phyloP scores from a whole-genome alignment of 53 echinoderm and acorn worm genomes.

The Hippasteria phrygiana region DNA sequence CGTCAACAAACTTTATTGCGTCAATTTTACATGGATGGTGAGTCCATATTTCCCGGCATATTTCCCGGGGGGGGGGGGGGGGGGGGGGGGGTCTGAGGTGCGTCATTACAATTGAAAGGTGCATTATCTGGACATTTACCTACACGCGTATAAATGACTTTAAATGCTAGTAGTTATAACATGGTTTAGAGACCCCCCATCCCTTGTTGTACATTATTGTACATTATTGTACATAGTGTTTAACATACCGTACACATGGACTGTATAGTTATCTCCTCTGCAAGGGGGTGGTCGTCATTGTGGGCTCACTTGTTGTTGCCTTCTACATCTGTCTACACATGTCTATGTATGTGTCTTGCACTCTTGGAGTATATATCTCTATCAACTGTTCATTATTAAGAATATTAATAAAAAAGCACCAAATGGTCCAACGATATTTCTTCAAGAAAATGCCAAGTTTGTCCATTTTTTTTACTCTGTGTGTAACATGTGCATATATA shows the following conservation, averaged over 20 bases:
- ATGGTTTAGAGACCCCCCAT: neutral
- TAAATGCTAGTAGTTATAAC: neutral
- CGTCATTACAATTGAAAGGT: too few species aligned
- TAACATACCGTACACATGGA: slow-evolving; percentile 33
- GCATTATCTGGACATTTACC: neutral
- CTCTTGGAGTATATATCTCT: slow-evolving; percentile 64
- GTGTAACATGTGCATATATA: neutral
- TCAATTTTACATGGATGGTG: too few species aligned
- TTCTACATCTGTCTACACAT: slow-evolving; percentile 45
- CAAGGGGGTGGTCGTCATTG: neutral
- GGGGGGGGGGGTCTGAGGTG: too few species aligned
- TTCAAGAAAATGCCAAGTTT: slow-evolving; percentile 48
- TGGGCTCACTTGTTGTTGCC: neutral
- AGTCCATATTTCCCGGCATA: too few species aligned
- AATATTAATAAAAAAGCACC: slow-evolving; percentile 64
- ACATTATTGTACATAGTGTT: slow-evolving; percentile 64
- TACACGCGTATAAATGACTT: neutral
- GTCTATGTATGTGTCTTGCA: slow-evolving; percentile 61
- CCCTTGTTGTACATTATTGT: slow-evolving; percentile 54
- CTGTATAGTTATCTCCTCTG: slow-evolving; percentile 36
- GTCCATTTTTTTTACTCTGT: neutral
- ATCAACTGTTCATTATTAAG: slow-evolving; percentile 53
- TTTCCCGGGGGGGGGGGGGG: too few species aligned
- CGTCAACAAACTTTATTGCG: too few species aligned
- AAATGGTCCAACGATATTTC: slow-evolving; percentile 67